These are phyloP conservation scores for Scalopus aquaticus DNA, from an alignment of 2,113 vertebrate genomes.

Conservation along the genomic window DNA sequence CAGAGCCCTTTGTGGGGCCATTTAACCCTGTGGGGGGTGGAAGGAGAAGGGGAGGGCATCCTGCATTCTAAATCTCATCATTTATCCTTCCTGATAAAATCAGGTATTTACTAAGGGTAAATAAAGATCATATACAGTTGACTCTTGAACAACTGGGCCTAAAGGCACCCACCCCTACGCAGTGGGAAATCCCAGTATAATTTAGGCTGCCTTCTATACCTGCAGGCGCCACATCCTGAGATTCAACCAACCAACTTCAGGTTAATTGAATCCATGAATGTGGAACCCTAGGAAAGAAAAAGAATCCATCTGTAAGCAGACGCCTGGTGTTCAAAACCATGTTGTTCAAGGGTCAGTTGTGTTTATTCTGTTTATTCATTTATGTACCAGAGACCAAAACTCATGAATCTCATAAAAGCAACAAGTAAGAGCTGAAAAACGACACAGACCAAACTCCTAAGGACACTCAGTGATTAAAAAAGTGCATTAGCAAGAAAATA, in stretches of 20 bases:
- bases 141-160: background rate
- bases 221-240: no score
- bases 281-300: background rate
- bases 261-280: background rate
- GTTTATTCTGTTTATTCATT: background rate
- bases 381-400: slow-evolving; percentile 4
- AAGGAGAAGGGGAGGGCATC: no score
- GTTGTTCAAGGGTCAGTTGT: background rate
- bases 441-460: background rate
- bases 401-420: slow-evolving; percentile 32
- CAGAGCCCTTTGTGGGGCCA: background rate
- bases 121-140: background rate
- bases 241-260: background rate
- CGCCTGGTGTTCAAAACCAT: background rate
- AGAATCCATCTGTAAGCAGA: no score
- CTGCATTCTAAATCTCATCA: background rate
- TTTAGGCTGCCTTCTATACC: no score
- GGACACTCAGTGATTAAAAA: background rate
- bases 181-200: background rate
- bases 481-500: background rate
- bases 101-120: background rate
- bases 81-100: slow-evolving; percentile 14
- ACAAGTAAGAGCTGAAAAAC: background rate
- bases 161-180: background rate
- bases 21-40: background rate